A percentile compares a stretch with the other conserved stretches of the same genome.
These are phyloP conservation scores for Cheilosia vernalis DNA, from an alignment of 2,888 invertebrate species.

Conservation along the genomic window DNA sequence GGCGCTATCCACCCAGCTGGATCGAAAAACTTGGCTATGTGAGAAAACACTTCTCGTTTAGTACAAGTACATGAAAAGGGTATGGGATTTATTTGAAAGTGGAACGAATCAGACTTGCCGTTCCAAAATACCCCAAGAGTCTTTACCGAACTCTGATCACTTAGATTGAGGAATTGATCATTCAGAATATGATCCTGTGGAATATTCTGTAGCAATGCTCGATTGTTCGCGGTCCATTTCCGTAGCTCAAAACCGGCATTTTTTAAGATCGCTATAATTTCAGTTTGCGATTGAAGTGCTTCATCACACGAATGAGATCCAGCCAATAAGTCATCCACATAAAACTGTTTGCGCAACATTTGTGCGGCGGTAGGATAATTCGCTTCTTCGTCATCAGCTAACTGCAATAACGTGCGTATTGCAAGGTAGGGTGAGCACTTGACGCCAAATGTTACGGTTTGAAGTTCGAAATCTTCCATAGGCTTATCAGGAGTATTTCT, in stretches of 20 bases:
- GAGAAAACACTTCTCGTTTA: slow-evolving; percentile 51
- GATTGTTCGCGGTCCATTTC: slow-evolving; percentile 61
- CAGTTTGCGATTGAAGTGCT: slow-evolving; percentile 25
- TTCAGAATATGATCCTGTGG: slow-evolving; percentile 9
- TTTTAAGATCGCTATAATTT: slow-evolving; percentile 44
- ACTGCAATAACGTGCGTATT: slow-evolving; percentile 51
- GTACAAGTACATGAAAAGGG: background rate
- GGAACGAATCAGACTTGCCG: slow-evolving; percentile 40
- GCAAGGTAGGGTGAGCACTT: slow-evolving; percentile 60
- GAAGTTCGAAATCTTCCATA: slow-evolving; percentile 44
- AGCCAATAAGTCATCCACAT: slow-evolving; percentile 56
- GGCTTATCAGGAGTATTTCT: slow-evolving; percentile 35
- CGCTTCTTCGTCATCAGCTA: slow-evolving; percentile 47
- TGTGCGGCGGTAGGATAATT: slow-evolving; percentile 36
- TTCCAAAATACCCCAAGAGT: slow-evolving; percentile 57
- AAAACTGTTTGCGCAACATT: slow-evolving; percentile 50
- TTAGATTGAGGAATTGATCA: slow-evolving; percentile 12
- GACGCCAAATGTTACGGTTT: slow-evolving; percentile 66
- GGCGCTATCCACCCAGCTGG: slow-evolving; percentile 45
- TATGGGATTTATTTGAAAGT: slow-evolving; percentile 20
- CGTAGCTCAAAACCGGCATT: slow-evolving; percentile 51
- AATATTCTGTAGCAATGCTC: background rate
- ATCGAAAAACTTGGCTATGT: slow-evolving; percentile 54
- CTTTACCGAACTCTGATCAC: slow-evolving; percentile 25
- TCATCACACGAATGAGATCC: slow-evolving; percentile 31